Conservation (phyloP, 2,888 invertebrate genomes). For the Lampropteryx suffumata region DNA sequence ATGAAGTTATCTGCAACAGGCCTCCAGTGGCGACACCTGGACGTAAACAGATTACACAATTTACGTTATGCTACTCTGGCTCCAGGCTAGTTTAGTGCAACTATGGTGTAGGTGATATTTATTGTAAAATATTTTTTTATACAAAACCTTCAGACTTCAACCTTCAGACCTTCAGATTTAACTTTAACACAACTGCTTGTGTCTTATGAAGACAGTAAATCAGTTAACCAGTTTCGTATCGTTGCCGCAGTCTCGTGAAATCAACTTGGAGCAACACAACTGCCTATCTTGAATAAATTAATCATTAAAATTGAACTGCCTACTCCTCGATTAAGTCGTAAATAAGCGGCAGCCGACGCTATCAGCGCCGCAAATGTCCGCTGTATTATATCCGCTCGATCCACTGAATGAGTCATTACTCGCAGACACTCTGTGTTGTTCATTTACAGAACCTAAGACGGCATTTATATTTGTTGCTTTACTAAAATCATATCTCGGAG, state of each 20-base stretch:
- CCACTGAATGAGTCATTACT: constrained; percentile 14
- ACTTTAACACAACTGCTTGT: too few relatives aligned
- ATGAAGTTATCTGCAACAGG: constrained; percentile 6
- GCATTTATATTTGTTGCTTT: too few relatives aligned
- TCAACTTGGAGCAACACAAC: background rate
- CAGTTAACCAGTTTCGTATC: background rate
- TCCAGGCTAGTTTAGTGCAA: background rate
- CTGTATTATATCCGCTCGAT: constrained; percentile 11
- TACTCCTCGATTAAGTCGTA: constrained; percentile 13
- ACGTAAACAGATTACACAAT: constrained; percentile 7
- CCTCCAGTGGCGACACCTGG: constrained; percentile 6
- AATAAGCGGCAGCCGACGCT: constrained; percentile 11
- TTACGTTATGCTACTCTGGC: background rate
- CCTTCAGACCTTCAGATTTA: too few relatives aligned
- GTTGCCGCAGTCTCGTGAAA: constrained; percentile 4
- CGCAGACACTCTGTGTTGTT: constrained; percentile 5
- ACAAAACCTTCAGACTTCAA: too few relatives aligned
- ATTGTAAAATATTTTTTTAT: too few relatives aligned
- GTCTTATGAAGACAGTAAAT: background rate
- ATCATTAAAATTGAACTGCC: constrained; percentile 20
- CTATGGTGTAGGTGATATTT: too few relatives aligned
- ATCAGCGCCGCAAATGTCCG: constrained; percentile 11
- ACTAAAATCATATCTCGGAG: too few relatives aligned
- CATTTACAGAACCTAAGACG: constrained; percentile 3
- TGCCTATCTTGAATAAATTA: constrained; percentile 7